Evolutionary conservation across 2,797 vertebrate genomes (phyloP), one percentile per base, ranked within the genome.

Genomic region (Lates japonicus): DNA sequence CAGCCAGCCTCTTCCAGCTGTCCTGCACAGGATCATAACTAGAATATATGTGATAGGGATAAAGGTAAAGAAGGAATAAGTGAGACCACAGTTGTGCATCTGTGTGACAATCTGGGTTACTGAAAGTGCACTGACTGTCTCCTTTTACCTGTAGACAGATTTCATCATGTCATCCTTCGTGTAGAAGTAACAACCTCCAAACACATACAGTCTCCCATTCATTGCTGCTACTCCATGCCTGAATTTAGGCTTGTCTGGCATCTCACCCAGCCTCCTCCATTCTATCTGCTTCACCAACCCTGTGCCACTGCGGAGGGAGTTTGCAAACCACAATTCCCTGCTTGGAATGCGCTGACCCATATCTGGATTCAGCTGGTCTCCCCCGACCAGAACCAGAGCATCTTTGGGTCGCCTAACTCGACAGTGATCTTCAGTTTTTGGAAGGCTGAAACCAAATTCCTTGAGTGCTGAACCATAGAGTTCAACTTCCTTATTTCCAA

Each of bases 171-270:
- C 95, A 57, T 86, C 58, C 73, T 94, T 92, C 6, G 96, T 87
- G 0, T 98, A 98, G 92, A 96, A 97, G 90, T 95, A 91, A 74
- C 98, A 98, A 25, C 98, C 98, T 46, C 98, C 98, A 49, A 96
- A 92, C 29, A 98, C 66, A 1, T 97, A 98, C 52, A 99, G 92
- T 22, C 37, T 76, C 39, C 93, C 95, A 9, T 83, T 74, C 59
- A 96, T 89, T 29, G 96, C 93, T 0, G 74, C 93, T 1, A 95
- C 91, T 4, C 91, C 96, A 7, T 97, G 97, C 31, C 96, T 94
- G 77, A 97, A 97, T 71, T 94, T 95, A 14, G 96, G 94, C 0
- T 84, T 91, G 37, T 94, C 94, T 7, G 98, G 97, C 52, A 98
- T 95, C 49, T 93, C 94, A 1, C 93, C 87, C 72, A 97, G 75